Evolutionary conservation across 2,888 invertebrate species (phyloP).

Genomic region (Nemurella pictetii): DNA sequence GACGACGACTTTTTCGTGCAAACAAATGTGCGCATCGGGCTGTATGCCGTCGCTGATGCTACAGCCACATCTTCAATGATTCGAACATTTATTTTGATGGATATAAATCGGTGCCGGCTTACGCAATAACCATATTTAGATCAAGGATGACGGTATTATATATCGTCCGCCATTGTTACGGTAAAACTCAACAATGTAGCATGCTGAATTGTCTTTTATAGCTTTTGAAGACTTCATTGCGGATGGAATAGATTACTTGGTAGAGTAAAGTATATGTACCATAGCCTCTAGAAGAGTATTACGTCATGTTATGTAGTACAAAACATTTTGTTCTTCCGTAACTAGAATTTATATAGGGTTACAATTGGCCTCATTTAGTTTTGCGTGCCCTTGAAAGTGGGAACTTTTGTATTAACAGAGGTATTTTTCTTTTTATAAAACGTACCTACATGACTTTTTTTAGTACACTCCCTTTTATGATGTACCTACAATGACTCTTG

Average conservation of each 20-base stretch:
- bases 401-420: neutral
- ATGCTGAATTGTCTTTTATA: neutral
- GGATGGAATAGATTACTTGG: neutral
- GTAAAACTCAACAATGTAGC: neutral
- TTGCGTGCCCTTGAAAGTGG: constrained; percentile 1
- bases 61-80: neutral
- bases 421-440: neutral
- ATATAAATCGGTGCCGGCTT: neutral
- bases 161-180: neutral
- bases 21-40: neutral
- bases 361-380: constrained; percentile 11
- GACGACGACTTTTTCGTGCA: neutral
- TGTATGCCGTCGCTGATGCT: neutral
- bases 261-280: too few species aligned
- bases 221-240: neutral
- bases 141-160: neutral
- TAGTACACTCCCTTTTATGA: neutral
- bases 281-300: too few species aligned
- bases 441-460: neutral
- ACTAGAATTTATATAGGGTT: neutral
- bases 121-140: neutral
- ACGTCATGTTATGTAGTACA: neutral
- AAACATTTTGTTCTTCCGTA: neutral
- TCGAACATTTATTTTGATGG: neutral
- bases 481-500: neutral